Conservation (phyloP, 2,888 invertebrate species). For the Cryptus armator region DNA sequence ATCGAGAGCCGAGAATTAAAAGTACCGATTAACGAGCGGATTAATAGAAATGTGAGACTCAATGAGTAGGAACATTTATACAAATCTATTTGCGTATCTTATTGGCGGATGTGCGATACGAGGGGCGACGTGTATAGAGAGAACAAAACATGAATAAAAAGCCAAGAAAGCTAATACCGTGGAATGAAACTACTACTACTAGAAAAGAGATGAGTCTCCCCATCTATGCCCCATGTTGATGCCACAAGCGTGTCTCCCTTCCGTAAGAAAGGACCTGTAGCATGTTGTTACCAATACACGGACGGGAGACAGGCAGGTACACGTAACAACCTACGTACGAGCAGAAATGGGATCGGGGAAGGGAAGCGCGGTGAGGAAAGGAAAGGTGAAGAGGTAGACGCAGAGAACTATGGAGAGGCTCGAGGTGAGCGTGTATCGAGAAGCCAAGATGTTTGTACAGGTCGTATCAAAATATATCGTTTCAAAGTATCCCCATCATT, state of each 20-base stretch:
- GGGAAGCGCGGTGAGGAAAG: conserved; percentile 58
- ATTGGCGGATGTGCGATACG: too few species aligned
- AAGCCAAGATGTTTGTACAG: conserved; percentile 56
- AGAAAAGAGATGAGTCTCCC: conserved; percentile 55
- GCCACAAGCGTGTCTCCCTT: conserved; percentile 39
- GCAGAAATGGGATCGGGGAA: conserved; percentile 48
- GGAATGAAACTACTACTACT: conserved; percentile 15
- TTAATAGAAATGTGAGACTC: too few species aligned
- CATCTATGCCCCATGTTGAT: conserved; percentile 20
- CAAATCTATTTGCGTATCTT: too few species aligned
- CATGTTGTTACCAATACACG: conserved; percentile 58
- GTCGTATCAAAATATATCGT: conserved; percentile 36
- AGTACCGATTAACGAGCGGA: too few species aligned
- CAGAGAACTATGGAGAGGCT: conserved; percentile 37
- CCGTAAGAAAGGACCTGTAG: conserved; percentile 62
- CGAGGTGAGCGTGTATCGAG: conserved; percentile 52
- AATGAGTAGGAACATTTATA: too few species aligned
- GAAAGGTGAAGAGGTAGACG: conserved; percentile 62
- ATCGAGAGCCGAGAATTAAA: too few species aligned
- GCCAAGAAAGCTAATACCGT: not conserved
- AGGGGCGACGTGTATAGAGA: too few species aligned
- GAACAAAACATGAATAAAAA: not conserved
- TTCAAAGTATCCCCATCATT: not conserved
- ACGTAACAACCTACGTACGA: conserved; percentile 58
- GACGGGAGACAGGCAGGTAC: conserved; percentile 49